Evolutionary conservation across 2,113 vertebrate species (phyloP).

Genomic region (Lophura nycthemera): DNA sequence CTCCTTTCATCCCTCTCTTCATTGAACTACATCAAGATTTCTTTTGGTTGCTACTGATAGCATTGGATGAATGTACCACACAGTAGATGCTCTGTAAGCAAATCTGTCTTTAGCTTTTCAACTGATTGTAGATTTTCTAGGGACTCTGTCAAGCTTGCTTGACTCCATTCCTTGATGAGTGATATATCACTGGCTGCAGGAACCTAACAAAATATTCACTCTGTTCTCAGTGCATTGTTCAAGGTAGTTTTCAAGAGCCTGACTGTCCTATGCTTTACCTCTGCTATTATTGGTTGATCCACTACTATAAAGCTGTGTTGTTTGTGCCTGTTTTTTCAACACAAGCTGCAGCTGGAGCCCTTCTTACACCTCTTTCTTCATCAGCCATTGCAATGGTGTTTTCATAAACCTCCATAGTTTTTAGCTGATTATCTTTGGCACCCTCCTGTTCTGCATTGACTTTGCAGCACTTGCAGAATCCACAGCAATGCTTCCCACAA

Average conservation of each 20-base stretch:
- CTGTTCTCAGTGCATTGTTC: conserved; percentile 56
- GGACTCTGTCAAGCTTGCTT: conserved; percentile 35
- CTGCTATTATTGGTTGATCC: not conserved
- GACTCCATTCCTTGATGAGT: conserved; percentile 30
- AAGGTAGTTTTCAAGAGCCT: conserved; percentile 55
- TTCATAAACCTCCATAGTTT: conserved; percentile 81
- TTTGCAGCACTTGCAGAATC: conserved; percentile 81
- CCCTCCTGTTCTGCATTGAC: conserved; percentile 9
- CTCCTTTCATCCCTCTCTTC: not conserved
- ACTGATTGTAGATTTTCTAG: conserved; percentile 23
- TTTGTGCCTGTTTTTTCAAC: conserved; percentile 28
- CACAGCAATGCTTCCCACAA: conserved; percentile 82
- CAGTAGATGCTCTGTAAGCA: conserved; percentile 1
- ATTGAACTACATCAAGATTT: not conserved
- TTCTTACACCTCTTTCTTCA: conserved; percentile 50
- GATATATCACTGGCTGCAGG: conserved; percentile 15
- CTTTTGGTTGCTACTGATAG: conserved; percentile 12
- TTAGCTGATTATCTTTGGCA: conserved; percentile 61
- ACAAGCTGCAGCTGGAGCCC: not conserved
- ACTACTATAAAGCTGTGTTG: conserved; percentile 74
- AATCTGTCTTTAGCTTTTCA: conserved; percentile 26
- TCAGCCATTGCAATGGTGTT: conserved; percentile 77
- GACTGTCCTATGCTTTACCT: not conserved
- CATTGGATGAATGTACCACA: not conserved
- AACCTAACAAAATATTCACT: conserved; percentile 21